Evolutionary conservation across 2,888 invertebrate genomes (phyloP), one percentile per base, ranked within the genome.

Genomic region (Drosophila longiperda): DNA sequence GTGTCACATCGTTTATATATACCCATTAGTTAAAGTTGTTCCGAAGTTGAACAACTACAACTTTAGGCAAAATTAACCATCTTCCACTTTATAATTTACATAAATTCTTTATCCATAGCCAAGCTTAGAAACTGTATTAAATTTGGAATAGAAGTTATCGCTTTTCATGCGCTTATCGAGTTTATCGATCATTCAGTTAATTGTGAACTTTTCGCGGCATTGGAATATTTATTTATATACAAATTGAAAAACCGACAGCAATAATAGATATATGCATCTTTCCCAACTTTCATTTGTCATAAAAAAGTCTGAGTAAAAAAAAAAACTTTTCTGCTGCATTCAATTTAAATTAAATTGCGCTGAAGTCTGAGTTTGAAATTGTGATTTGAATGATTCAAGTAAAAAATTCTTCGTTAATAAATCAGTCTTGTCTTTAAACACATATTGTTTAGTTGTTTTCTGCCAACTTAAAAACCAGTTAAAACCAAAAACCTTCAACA

Each of bases 1-100:
- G 60, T 70, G 49, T 69, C 45, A 23, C 23, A 45, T 45, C 45
- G 45, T 15, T 23, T 45, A 15, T 15, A 15, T 15, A 45, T 45
- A 45, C 45, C 45, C 45, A 45, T 23, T 15, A 45, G 8, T 15
- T 23, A 23, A 45, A 45, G 8, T 45, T 4, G 15, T 1, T 23
- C 8, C 1, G 23, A 45, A 7, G 45, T 23, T 45, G 45, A 7
- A 20, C 20, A 23, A 45, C 20, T 42, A 20, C 7, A 20, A 17
- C 7, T 17, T 17, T 8, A 15, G 38, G 17, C 38, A 38, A 17
- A 45, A 15, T 45, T 3, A 15, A 7, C 12, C 45, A 23, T 15
- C 20, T 23, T 1, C 3, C 1, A 15, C 45, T 45, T 7, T 45
- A 20, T 23, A 23, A 45, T 20, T 23, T 23, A 45, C 3, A 45